These are phyloP conservation scores for Hypolimnas misippus DNA, from an alignment of 2,888 invertebrate species.

Conservation along the genomic window DNA sequence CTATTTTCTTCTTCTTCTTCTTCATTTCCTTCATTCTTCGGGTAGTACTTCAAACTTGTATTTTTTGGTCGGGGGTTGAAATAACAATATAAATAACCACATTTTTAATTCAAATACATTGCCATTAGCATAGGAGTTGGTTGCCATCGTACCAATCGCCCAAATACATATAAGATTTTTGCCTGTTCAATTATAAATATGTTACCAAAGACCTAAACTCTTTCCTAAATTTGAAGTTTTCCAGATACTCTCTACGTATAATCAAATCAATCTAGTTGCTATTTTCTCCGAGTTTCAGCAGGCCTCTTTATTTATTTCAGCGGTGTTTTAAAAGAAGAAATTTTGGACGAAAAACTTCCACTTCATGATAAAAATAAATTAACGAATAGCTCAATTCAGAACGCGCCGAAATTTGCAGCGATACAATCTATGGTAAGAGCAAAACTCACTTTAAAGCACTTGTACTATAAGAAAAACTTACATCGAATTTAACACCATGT, in stretches of 20 bases:
- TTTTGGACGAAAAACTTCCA: constrained; percentile 55
- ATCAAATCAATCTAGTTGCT: neutral
- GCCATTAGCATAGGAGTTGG: no score
- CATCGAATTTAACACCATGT: no score
- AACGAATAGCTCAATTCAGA: constrained; percentile 42
- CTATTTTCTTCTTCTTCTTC: no score
- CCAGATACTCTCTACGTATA: neutral
- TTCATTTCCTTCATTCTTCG: no score
- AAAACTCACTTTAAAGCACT: no score
- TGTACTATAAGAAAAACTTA: no score
- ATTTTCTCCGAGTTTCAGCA: neutral
- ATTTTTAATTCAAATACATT: no score
- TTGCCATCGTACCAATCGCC: neutral
- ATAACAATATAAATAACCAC: no score
- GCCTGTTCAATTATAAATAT: neutral
- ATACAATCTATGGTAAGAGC: constrained; percentile 72
- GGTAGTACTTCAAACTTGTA: no score
- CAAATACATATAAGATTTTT: neutral
- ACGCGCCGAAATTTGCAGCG: constrained; percentile 60
- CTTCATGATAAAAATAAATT: constrained; percentile 53
- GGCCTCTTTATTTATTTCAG: constrained; percentile 53
- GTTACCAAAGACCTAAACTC: neutral
- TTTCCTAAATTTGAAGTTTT: neutral
- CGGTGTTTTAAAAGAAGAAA: constrained; percentile 71
- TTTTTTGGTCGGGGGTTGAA: no score